phyloP scores from a whole-genome alignment of 1,140 invertebrate species.

The Idris sp. region DNA sequence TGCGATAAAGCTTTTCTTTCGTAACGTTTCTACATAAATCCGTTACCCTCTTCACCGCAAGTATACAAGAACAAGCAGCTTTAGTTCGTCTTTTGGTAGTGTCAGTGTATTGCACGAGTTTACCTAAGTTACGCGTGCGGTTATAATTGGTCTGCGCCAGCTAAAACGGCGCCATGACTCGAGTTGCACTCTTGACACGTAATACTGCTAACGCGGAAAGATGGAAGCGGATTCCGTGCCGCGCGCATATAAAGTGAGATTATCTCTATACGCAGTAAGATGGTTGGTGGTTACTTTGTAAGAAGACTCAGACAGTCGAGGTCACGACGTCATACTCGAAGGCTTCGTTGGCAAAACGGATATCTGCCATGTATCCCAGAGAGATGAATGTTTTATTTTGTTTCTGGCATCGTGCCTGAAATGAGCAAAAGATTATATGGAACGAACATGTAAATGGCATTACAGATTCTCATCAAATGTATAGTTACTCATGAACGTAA shows the following conservation, averaged over 20 bases:
- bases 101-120: slow-evolving; percentile 48
- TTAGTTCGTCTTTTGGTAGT: slow-evolving; percentile 49
- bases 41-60: slow-evolving; percentile 29
- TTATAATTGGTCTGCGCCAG: slow-evolving; percentile 60
- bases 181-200: slow-evolving; percentile 57
- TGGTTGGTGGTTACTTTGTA: slow-evolving; percentile 51
- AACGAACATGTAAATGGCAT: slow-evolving; percentile 35
- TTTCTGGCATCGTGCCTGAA: slow-evolving; percentile 37
- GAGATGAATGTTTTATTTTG: slow-evolving; percentile 48
- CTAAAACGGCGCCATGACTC: slow-evolving; percentile 46
- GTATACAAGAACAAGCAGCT: slow-evolving; percentile 33
- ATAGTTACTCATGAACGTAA: slow-evolving; percentile 22
- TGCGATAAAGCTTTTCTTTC: slow-evolving; percentile 46
- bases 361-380: slow-evolving; percentile 29
- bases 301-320: slow-evolving; percentile 32
- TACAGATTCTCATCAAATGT: slow-evolving; percentile 33
- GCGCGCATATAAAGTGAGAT: slow-evolving; percentile 57
- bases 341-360: slow-evolving; percentile 32
- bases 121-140: slow-evolving; percentile 60
- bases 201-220: slow-evolving; percentile 57
- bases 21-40: slow-evolving; percentile 30
- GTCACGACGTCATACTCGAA: slow-evolving; percentile 35
- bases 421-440: slow-evolving; percentile 30
- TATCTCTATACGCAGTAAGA: slow-evolving; percentile 59
- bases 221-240: slow-evolving; percentile 51